Evolutionary conservation across 2,113 vertebrate genomes (phyloP), one percentile per base, ranked within the genome.

Genomic region (Caretta caretta): DNA sequence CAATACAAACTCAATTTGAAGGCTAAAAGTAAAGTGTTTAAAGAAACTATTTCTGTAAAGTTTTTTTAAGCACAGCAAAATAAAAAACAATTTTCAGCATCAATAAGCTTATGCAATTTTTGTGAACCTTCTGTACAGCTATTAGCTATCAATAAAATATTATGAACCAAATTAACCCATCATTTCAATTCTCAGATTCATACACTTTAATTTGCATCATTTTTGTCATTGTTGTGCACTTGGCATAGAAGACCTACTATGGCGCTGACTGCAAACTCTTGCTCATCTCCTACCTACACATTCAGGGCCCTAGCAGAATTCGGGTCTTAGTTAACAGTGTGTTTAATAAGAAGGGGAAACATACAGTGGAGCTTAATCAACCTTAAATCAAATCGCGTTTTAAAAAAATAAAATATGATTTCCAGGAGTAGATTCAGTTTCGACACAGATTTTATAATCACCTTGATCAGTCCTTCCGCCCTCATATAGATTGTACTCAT

Each of bases 1-100:
- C 62, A 90, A 91, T 84, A 83, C 14, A 88, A 96, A 75, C 76
- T 94, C 80, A 91, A 2, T 78, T 69, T 91, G 89, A 93, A 82
- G 31, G 25, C 92, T 93, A 72, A 19, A 84, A 83, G 94, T 93
- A 35, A 90, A 93, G 7, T 49, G 88, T 82, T 75, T 82, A 93
- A 84, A 24, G 84, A 92, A 95, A 94, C 9, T 2, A 72, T 42
- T 76, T 76, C 2, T 57, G 57, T 88, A 93, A 93, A 94, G 31
- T 20, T 20, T 59, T 59, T 92, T 87, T 69, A 93, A 88, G 48
- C 19, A 42, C 13, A 84, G 69, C 76, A 83, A 82, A 83, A 50
- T 57, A 81, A n/a, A 86, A 46, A 76, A 9, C 48, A 27, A 2
- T 83, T 59, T 46, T 31, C 17, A 80, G 1, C 1, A 1, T 82